Evolutionary conservation across 2,797 vertebrate genomes (phyloP).

Genomic region (Intellagama lesueurii): DNA sequence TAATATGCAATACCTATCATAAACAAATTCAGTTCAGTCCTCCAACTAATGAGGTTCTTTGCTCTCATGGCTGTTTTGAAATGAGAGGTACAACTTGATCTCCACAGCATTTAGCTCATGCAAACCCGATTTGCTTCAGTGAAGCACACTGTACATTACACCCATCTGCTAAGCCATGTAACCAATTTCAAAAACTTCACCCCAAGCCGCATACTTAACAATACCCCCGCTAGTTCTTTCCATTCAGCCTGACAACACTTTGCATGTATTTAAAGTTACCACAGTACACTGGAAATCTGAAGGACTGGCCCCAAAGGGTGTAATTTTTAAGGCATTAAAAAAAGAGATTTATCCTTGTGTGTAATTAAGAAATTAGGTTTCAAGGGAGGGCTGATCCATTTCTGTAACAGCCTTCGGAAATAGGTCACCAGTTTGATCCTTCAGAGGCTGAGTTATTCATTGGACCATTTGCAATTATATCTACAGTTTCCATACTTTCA

Average conservation of each 20-base stretch:
- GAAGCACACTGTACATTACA: not conserved
- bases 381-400: constrained; percentile 6
- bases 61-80: constrained; percentile 6
- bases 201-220: not conserved
- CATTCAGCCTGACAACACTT: constrained; percentile 5
- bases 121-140: constrained; percentile 20
- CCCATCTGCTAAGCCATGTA: constrained; percentile 25
- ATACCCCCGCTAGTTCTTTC: not conserved
- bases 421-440: constrained; percentile 9
- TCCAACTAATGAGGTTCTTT: constrained; percentile 16
- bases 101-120: constrained; percentile 18
- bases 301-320: not conserved
- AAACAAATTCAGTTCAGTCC: constrained; percentile 9
- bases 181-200: constrained; percentile 27
- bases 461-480: constrained; percentile 11
- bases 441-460: not conserved
- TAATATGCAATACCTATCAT: not conserved
- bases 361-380: constrained; percentile 44
- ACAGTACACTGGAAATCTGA: fast-evolving
- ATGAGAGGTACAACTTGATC: constrained; percentile 9
- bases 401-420: not conserved
- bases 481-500: constrained; percentile 19
- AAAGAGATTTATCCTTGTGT: constrained; percentile 18
- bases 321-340: not conserved
- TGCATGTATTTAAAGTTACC: constrained; percentile 5